Evolutionary conservation across 2,888 invertebrate species (phyloP).

Genomic region (Spicauda simplicius): DNA sequence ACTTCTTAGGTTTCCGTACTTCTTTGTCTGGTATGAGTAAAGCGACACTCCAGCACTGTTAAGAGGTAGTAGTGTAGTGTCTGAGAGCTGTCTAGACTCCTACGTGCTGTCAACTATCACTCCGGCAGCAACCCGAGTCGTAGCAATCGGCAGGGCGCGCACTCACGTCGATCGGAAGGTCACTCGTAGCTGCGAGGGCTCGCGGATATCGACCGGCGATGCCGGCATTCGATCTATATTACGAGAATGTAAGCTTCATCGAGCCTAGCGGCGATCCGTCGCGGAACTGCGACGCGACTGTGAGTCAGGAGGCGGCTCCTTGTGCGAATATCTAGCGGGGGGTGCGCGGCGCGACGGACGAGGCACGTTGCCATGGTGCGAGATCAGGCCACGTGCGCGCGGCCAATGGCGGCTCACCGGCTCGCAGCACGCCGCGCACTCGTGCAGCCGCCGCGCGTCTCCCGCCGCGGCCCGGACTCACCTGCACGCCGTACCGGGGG

Average conservation of each 20-base stretch:
- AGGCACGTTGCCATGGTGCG: conserved; percentile 87
- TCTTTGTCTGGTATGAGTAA: neutral
- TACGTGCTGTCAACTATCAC: neutral
- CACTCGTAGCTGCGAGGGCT: conserved; percentile 41
- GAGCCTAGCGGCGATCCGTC: conserved; percentile 29
- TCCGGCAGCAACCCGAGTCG: neutral
- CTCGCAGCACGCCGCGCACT: conserved; percentile 47
- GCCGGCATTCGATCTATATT: conserved; percentile 52
- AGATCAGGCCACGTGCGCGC: conserved; percentile 90
- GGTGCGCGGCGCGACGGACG: conserved; percentile 47
- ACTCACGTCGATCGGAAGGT: conserved; percentile 31
- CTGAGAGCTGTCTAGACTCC: neutral
- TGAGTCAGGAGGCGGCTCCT: conserved; percentile 42
- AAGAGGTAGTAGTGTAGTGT: neutral
- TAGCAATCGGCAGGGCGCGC: conserved; percentile 12
- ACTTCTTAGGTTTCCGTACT: conserved; percentile 8
- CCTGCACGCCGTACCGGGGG: too few species aligned
- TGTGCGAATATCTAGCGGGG: conserved; percentile 54
- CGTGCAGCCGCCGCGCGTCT: conserved; percentile 86
- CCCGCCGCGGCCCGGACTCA: conserved; percentile 10
- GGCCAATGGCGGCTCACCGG: conserved; percentile 83
- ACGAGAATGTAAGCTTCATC: conserved; percentile 28
- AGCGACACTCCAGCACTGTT: neutral
- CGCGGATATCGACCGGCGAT: conserved; percentile 63
- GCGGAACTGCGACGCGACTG: conserved; percentile 46